Base-by-base conservation (phyloP, 2,113 vertebrate species). In the Butorides virescens region DNA sequence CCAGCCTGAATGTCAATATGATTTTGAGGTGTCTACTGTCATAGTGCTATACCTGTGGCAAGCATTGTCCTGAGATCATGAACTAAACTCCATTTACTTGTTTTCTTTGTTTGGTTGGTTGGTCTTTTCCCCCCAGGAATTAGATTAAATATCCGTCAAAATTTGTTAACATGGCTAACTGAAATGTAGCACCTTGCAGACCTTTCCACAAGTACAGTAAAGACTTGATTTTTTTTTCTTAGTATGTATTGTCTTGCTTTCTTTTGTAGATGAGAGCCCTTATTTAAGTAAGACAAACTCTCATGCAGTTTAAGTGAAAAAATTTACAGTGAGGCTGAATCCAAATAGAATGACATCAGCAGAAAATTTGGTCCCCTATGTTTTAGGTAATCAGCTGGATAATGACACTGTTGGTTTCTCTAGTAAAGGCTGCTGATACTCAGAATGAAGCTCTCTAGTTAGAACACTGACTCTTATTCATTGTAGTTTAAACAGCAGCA, bases 161-260 rank as follows among this genome's bases (percentile, higher is more conserved):
- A 39, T 39, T 70, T 73, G 1, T 53, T 78, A 27, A 8, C 20
- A 32, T 1, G 4, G 11, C 3, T 71, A 71, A 71, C 4, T 56
- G 12, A 85, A 53, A 2, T 71, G 34, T 47, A 76, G 6, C 5
- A 50, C 42, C 5, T 39, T 65, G 14, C 10, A 56, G 9, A 47
- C 9, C 2, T 71, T 42, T 71, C 46, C 26, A 75, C 11, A 42
- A 56, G 16, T 49, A 67, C 5, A 81, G 13, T 36, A 86, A 61
- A 44, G 15, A 44, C 42, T 44, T 32, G 8, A 13, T 14, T 77
- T 72, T 56, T 42, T 62, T 18, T 46, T 18, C 23, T 50, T 39
- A 36, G 0, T 23, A 34, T 11, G 4, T 25, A 55, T 71, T 87
- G 5, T 0, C 19, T 66, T 73, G 4, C 3, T 81, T 5, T 56